These are phyloP conservation scores for Epinotia ramella DNA, from an alignment of 2,888 invertebrate species.

Conservation along the genomic window DNA sequence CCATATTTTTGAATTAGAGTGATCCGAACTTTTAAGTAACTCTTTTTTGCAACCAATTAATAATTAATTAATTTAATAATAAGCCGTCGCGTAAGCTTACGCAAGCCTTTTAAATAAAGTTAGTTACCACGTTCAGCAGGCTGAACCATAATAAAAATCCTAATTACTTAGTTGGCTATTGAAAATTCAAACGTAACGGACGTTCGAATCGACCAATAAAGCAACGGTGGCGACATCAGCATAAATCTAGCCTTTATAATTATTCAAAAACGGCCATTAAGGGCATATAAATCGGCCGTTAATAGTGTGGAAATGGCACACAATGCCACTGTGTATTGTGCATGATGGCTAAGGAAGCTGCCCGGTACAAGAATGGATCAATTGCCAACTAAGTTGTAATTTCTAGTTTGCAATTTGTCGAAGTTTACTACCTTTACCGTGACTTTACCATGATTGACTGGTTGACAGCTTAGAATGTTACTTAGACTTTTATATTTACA, in stretches of 20 bases:
- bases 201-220: constrained; percentile 68
- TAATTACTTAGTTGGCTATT: constrained; percentile 35
- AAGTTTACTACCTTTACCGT: too few species aligned
- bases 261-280: constrained; percentile 75
- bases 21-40: too few species aligned
- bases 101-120: too few species aligned
- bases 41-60: too few species aligned
- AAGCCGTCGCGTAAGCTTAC: neutral
- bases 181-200: constrained; percentile 51
- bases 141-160: constrained; percentile 17
- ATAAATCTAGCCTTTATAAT: constrained; percentile 70
- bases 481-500: too few species aligned
- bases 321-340: constrained; percentile 64
- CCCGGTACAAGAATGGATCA: constrained; percentile 42
- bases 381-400: neutral
- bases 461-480: too few species aligned
- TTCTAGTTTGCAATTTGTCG: neutral
- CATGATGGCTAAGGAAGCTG: constrained; percentile 40
- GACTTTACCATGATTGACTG: too few species aligned
- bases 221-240: constrained; percentile 61
- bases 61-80: too few species aligned
- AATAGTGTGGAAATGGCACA: constrained; percentile 77
- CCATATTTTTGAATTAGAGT: too few species aligned
- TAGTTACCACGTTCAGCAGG: neutral
- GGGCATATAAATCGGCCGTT: constrained; percentile 76